Conservation (phyloP, 2,797 vertebrate genomes). For the Clamator glandarius region DNA sequence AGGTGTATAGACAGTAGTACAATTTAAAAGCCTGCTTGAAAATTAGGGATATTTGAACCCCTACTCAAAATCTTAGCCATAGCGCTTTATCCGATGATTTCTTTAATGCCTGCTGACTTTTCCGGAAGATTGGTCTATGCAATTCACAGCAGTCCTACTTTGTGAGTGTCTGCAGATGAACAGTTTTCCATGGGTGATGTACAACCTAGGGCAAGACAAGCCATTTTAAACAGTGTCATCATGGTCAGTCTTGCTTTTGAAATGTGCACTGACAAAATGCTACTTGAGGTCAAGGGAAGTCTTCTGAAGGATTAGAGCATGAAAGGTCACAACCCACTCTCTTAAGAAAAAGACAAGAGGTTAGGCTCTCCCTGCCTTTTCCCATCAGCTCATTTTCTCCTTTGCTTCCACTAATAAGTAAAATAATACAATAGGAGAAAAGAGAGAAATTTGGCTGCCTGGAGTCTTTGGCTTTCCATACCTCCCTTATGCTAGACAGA, state of each 20-base stretch:
- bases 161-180: neutral
- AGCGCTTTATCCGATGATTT: neutral
- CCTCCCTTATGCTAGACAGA: neutral
- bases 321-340: neutral
- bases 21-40: neutral
- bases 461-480: neutral
- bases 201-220: neutral
- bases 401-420: neutral
- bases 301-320: neutral
- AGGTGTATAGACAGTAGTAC: neutral
- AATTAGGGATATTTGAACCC: neutral
- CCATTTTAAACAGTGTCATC: neutral
- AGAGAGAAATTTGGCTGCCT: neutral
- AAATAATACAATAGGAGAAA: neutral
- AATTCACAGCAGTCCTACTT: neutral
- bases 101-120: neutral
- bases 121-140: neutral
- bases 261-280: neutral
- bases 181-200: neutral
- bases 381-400: neutral
- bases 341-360: neutral
- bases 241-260: neutral
- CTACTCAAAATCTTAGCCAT: neutral
- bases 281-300: neutral
- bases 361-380: neutral